phyloP scores from a whole-genome alignment of 1,140 invertebrate genomes.

The Drosophila tani region DNA sequence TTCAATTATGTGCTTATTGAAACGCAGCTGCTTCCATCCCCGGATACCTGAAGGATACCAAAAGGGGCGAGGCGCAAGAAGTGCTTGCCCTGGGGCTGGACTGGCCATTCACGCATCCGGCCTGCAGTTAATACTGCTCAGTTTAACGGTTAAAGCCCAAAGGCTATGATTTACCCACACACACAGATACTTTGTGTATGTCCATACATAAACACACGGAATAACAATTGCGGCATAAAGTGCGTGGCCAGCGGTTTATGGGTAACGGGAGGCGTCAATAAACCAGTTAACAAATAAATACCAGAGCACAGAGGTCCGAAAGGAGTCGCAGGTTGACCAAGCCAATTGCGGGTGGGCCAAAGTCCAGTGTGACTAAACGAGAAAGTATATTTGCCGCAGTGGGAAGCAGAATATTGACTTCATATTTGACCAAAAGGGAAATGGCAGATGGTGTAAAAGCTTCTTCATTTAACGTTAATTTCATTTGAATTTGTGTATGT shows the following conservation, averaged over 20 bases:
- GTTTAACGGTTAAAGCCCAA: conserved; percentile 82
- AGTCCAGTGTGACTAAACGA: conserved; percentile 16
- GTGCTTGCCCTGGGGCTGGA: neutral
- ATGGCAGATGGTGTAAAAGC: conserved; percentile 3
- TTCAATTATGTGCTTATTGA: conserved; percentile 84
- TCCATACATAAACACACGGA: conserved; percentile 19
- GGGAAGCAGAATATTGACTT: conserved; percentile 13
- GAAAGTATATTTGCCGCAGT: conserved; percentile 15
- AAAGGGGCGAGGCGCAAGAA: neutral
- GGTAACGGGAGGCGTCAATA: conserved; percentile 69
- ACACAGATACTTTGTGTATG: conserved; percentile 22
- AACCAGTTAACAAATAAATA: conserved; percentile 83
- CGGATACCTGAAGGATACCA: conserved; percentile 42
- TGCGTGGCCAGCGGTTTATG: conserved; percentile 74
- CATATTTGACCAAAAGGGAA: conserved; percentile 19
- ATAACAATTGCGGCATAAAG: conserved; percentile 75
- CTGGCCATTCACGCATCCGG: conserved; percentile 64
- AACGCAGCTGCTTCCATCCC: conserved; percentile 73
- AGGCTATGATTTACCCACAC: conserved; percentile 75
- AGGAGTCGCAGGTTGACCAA: conserved; percentile 18
- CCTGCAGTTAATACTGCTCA: conserved; percentile 73
- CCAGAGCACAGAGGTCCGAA: conserved; percentile 51
- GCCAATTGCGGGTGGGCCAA: conserved; percentile 12
- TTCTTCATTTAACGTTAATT: neutral
- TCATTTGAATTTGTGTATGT: neutral